These are phyloP conservation scores for Pseudolycoriella hygida DNA, from an alignment of 2,888 invertebrate species.

Conservation along the genomic window DNA sequence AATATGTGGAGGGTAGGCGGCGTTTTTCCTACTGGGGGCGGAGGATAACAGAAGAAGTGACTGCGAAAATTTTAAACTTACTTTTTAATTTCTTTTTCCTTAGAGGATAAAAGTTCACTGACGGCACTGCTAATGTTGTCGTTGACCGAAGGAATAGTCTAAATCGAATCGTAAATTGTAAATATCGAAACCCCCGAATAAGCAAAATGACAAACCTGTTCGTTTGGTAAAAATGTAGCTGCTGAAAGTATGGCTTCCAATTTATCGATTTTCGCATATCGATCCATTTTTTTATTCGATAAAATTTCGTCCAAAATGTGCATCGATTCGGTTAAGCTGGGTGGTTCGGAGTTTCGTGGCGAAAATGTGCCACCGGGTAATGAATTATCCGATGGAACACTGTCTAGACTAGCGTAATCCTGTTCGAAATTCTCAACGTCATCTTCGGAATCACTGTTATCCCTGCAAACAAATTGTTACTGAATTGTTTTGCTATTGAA, in stretches of 20 bases:
- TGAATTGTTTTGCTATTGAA: neutral
- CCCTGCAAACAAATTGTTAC: constrained; percentile 29
- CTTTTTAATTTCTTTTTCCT: neutral
- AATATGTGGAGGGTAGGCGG: too few species aligned
- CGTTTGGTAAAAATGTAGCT: constrained; percentile 51
- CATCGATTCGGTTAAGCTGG: constrained; percentile 75
- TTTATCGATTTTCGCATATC: constrained; percentile 70
- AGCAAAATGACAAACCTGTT: constrained; percentile 22
- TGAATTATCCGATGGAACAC: constrained; percentile 56
- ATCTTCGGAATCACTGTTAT: constrained; percentile 56
- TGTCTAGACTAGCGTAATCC: constrained; percentile 67
- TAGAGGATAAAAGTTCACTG: neutral
- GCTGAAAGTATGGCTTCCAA: constrained; percentile 71
- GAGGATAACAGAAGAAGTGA: too few species aligned
- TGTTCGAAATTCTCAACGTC: constrained; percentile 46
- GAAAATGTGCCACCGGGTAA: constrained; percentile 45
- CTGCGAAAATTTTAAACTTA: too few species aligned
- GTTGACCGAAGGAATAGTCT: neutral
- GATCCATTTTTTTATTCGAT: constrained; percentile 66
- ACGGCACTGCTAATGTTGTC: constrained; percentile 1
- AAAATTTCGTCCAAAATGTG: constrained; percentile 74
- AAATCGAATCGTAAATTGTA: neutral
- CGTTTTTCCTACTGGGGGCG: too few species aligned
- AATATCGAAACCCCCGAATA: neutral
- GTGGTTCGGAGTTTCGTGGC: constrained; percentile 59